Evolutionary conservation across 2,797 vertebrate species (phyloP).

Genomic region (Anas flavirostris): DNA sequence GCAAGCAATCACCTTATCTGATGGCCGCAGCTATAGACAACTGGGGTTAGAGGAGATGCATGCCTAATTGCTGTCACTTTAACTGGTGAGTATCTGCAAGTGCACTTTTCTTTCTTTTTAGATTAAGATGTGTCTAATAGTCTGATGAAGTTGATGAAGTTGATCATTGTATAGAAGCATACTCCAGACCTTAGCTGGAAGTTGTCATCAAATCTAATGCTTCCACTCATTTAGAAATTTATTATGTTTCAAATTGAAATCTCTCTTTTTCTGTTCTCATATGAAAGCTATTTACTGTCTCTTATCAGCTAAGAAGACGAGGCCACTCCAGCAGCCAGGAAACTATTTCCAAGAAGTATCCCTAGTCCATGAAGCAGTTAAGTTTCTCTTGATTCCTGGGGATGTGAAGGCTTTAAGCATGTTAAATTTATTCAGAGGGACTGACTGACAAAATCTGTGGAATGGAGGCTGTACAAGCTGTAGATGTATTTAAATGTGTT

Average conservation of each 20-base stretch:
- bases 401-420: background rate
- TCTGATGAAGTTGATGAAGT: background rate
- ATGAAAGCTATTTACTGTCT: background rate
- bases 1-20: background rate
- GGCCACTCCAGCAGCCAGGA: background rate
- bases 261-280: background rate
- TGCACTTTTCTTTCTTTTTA: background rate
- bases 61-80: background rate
- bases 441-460: background rate
- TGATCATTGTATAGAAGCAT: background rate
- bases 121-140: background rate
- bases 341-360: background rate
- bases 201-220: background rate
- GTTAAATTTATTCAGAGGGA: conserved; percentile 17
- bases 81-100: background rate
- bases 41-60: background rate
- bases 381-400: background rate
- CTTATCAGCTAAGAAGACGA: background rate
- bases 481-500: conserved; percentile 51
- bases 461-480: background rate
- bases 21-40: background rate
- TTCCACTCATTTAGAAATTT: background rate
- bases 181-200: background rate
- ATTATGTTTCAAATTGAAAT: background rate
- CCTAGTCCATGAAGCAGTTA: conserved; percentile 26